Conservation (phyloP, 2,888 invertebrate species). For the Imbricaverruca yamaguchii region DNA sequence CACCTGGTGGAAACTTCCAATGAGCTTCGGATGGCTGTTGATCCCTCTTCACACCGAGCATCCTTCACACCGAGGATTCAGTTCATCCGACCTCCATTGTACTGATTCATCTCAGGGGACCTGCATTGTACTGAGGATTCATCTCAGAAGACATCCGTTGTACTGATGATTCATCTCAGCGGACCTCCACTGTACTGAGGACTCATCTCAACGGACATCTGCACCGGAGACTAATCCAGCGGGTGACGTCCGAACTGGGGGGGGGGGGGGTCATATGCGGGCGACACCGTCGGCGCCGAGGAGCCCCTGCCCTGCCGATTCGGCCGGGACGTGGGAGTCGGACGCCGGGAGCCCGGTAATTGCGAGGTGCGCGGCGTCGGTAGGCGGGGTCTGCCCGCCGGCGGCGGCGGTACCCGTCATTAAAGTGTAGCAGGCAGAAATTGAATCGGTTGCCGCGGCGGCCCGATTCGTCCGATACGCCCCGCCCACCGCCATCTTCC, state of each 20-base stretch:
- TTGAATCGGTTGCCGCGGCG: background rate
- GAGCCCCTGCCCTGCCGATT: background rate
- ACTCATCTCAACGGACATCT: too few relatives aligned
- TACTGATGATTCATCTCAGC: too few relatives aligned
- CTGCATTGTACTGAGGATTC: too few relatives aligned
- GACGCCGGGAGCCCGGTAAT: background rate
- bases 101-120: too few relatives aligned
- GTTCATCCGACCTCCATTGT: too few relatives aligned
- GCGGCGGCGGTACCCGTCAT: background rate
- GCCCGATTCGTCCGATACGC: background rate
- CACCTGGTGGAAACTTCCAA: too few relatives aligned
- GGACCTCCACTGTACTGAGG: too few relatives aligned
- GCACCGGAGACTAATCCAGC: background rate
- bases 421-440: constrained; percentile 1
- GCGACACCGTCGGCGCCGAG: background rate
- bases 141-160: too few relatives aligned
- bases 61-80: too few relatives aligned
- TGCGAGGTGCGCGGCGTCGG: background rate
- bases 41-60: too few relatives aligned
- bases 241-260: background rate
- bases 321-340: background rate
- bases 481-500: background rate
- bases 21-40: too few relatives aligned
- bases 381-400: background rate
- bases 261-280: background rate